phyloP scores from a whole-genome alignment of 2,113 vertebrate genomes.

The Bufo bufo region DNA sequence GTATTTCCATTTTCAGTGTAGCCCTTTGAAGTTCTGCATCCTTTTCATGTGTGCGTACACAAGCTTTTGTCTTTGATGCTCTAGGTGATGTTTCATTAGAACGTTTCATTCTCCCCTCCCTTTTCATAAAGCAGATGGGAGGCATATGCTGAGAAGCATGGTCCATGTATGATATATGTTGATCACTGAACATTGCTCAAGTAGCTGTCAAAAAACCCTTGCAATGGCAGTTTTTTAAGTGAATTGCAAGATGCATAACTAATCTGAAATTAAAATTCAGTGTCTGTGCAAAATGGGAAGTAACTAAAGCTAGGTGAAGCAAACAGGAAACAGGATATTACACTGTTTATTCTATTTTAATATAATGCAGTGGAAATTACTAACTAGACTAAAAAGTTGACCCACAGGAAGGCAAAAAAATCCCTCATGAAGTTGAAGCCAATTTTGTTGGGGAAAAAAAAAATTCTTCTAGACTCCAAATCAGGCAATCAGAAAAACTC shows the following conservation, averaged over 20 bases:
- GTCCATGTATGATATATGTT: slow-evolving; percentile 18
- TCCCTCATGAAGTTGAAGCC: too few relatives aligned
- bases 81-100: slow-evolving; percentile 12
- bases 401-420: too few relatives aligned
- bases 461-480: too few relatives aligned
- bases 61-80: slow-evolving; percentile 49
- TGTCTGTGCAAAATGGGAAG: background rate
- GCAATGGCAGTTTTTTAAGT: background rate
- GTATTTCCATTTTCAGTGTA: slow-evolving; percentile 43
- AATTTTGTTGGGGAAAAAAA: too few relatives aligned
- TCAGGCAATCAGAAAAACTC: too few relatives aligned
- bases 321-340: background rate
- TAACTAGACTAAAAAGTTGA: background rate
- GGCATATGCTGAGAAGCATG: slow-evolving; percentile 34
- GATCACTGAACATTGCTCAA: slow-evolving; percentile 14
- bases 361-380: background rate
- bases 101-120: background rate
- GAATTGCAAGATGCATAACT: background rate
- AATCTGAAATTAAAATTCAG: slow-evolving; percentile 6
- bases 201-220: slow-evolving; percentile 31
- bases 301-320: background rate
- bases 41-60: slow-evolving; percentile 32
- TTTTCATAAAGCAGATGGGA: slow-evolving; percentile 36
- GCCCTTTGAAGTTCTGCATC: slow-evolving; percentile 35
- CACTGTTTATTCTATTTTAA: background rate